These are phyloP conservation scores for Pristionchus fissidentatus DNA, from an alignment of 2,888 invertebrate genomes.

Conservation along the genomic window DNA sequence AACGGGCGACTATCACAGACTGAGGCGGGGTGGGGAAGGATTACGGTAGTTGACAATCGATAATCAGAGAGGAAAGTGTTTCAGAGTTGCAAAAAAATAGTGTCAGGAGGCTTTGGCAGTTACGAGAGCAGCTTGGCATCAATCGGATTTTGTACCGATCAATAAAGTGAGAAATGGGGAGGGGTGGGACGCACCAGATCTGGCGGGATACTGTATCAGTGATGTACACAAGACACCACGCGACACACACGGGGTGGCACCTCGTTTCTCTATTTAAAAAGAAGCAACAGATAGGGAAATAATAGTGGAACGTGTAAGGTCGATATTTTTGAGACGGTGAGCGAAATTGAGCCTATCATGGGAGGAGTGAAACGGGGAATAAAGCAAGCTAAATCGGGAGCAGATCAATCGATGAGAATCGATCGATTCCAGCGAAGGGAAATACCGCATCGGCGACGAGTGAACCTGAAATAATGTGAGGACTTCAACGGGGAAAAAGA, in stretches of 20 bases:
- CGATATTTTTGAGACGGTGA: constrained; percentile 28
- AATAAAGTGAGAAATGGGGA: constrained; percentile 18
- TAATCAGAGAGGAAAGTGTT: neutral
- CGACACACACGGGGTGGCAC: constrained; percentile 33
- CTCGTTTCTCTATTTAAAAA: constrained; percentile 43
- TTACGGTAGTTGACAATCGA: neutral
- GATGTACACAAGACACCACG: constrained; percentile 17
- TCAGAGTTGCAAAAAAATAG: neutral
- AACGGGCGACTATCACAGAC: neutral
- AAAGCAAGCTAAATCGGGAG: neutral
- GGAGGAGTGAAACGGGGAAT: neutral
- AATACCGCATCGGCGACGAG: neutral
- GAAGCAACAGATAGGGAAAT: too few species aligned
- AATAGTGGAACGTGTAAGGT: constrained; percentile 30
- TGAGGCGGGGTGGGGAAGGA: neutral
- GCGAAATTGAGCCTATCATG: constrained; percentile 40
- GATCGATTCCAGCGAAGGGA: neutral
- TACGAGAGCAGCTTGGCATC: neutral
- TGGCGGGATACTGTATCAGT: constrained; percentile 21
- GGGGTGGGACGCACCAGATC: constrained; percentile 39
- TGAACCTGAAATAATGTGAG: neutral
- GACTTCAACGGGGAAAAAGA: too few species aligned
- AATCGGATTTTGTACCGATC: neutral
- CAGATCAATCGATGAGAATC: neutral
- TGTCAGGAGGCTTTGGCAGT: constrained; percentile 26